Percentiles rank a stretch among this genome's conserved stretches.
Conservation (phyloP, 2,888 invertebrate genomes). For the Agrochola lychnidis region DNA sequence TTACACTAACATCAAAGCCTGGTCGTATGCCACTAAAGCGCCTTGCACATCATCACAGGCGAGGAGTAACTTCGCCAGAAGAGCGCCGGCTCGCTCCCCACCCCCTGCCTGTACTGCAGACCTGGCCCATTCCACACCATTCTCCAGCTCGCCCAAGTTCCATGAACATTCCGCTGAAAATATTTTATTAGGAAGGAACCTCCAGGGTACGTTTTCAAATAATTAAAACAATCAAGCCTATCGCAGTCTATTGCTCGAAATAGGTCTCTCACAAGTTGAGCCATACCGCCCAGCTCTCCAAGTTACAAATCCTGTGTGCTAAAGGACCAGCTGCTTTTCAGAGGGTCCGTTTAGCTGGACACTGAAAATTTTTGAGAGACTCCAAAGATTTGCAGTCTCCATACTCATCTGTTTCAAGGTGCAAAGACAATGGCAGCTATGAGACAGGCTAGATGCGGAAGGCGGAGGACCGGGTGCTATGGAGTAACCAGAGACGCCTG, state of each 20-base stretch:
- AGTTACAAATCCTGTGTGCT: not conserved
- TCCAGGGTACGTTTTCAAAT: not conserved
- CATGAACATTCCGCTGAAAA: constrained; percentile 93
- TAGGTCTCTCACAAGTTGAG: not conserved
- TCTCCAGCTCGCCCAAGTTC: constrained; percentile 92
- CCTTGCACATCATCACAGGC: constrained; percentile 92
- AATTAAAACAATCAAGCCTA: not conserved
- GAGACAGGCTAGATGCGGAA: not conserved
- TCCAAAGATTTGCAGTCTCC: not conserved
- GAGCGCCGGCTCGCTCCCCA: constrained; percentile 93
- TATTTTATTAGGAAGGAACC: not conserved
- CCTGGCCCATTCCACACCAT: constrained; percentile 93
- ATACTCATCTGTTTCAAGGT: not conserved
- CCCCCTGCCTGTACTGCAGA: constrained; percentile 93
- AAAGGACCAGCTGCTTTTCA: not conserved
- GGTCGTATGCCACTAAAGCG: constrained; percentile 93
- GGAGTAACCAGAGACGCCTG: not conserved
- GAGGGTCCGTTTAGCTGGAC: not conserved
- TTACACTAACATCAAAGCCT: constrained; percentile 92
- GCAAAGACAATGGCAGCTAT: not conserved
- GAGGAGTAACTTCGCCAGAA: constrained; percentile 93
- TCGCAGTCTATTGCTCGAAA: not conserved
- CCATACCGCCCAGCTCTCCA: not conserved
- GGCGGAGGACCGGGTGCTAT: not conserved
- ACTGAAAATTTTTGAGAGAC: not conserved